A percentile compares a stretch with the other conserved stretches of the same genome.
Evolutionary conservation across 2,797 vertebrate genomes (phyloP).

Genomic region (Sebastes taczanowskii): DNA sequence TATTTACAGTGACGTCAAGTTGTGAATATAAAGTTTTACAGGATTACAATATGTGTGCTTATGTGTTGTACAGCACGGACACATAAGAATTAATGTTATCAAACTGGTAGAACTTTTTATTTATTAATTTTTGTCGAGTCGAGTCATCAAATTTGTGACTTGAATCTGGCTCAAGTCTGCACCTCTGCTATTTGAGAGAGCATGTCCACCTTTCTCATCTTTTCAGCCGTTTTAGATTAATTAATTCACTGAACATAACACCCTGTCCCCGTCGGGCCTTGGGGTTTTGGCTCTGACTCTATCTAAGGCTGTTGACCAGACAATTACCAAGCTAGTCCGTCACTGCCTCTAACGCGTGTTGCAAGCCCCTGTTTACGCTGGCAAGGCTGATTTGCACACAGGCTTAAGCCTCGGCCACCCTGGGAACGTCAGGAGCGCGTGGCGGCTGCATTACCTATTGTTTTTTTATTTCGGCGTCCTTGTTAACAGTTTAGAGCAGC

Average conservation of each 20-base stretch:
- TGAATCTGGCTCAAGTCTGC: no score
- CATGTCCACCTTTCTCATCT: neutral
- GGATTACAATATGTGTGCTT: no score
- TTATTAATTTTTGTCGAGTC: no score
- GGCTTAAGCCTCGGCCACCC: no score
- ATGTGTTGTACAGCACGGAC: no score
- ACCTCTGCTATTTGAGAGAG: neutral
- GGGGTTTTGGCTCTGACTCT: slow-evolving; percentile 24
- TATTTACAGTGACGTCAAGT: neutral
- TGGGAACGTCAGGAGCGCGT: no score
- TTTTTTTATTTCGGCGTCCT: no score
- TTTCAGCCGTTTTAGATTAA: slow-evolving; percentile 28
- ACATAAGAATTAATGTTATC: no score
- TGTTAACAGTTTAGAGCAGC: no score
- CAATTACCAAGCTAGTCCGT: slow-evolving; percentile 23
- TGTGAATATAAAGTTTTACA: neutral
- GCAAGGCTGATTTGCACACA: neutral
- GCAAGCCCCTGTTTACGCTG: slow-evolving; percentile 16
- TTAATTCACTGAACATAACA: slow-evolving; percentile 34
- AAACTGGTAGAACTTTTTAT: no score
- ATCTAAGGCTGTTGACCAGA: slow-evolving; percentile 43
- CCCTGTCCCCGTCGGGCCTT: slow-evolving; percentile 22
- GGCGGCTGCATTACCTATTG: no score
- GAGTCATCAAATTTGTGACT: no score
- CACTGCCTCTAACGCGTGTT: neutral